Base-by-base conservation (phyloP, 2,113 vertebrate species). In the Odobenus rosmarus region DNA sequence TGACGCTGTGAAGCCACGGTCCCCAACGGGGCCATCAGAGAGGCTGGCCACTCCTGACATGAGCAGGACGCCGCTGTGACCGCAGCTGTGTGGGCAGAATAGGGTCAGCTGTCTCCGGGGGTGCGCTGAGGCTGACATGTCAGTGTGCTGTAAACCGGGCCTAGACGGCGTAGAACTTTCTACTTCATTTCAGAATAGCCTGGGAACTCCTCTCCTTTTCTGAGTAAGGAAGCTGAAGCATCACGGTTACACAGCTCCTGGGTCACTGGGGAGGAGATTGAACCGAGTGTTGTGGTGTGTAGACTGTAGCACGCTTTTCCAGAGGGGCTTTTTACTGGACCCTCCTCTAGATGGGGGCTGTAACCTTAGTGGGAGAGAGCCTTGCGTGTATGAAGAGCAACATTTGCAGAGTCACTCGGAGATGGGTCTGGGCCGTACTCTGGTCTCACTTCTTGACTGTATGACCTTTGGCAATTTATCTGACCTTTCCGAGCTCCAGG, bases 61-160 rank as follows among this genome's bases (percentile, higher is more conserved):
- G 12, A 57, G 84, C 33, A 3, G 10, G 49, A 59, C 26, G 16
- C 18, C 21, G 5, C 49, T 1, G 59, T 18, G 16, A 69, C 62
- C 4, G 0, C 1, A 24, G 39, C 81, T 8, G 14, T 24, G 0
- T 2, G 33, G 12, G 7, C 33, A n/a, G 15, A 21, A 1, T 18
- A 8, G 51, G 88, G 67, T 31, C 83, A 36, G 15, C 42, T 36
- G 18, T n/a, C 85, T 85, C 69, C 4, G 19, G 61, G 74, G 81
- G 89, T 4, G 3, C 51, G 55, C 49, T 4, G 18, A 57, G 31
- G 21, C 62, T 31, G 15, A 9, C 2, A 33, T 3, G 8, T 76
- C 33, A 85, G 11, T n/a, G n/a, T 4, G 3, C 77, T 77, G 14
- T 49, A 42, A 71, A 61, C 67, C 79, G 28, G 8, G 5, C 61